Conservation (phyloP, 2,888 invertebrate genomes). For the Chrysodeixis includens region DNA sequence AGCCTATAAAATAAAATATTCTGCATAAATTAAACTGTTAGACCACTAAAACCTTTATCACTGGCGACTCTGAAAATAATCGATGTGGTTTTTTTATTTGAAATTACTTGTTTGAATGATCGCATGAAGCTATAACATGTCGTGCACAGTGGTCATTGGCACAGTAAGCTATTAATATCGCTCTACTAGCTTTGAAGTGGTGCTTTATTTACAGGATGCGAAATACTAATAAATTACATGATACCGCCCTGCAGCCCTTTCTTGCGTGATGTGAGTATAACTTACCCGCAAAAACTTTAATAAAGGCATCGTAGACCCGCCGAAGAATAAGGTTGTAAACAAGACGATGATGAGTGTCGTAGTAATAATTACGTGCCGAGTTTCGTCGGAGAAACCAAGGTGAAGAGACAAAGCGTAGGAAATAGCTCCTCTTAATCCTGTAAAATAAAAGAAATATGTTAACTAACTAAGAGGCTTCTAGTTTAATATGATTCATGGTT, state of each 20-base stretch:
- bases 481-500: no score
- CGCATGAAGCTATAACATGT: no score
- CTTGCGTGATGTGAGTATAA: conserved; percentile 12
- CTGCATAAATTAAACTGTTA: not conserved
- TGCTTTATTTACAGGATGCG: no score
- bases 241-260: no score
- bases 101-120: no score
- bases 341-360: conserved; percentile 99
- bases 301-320: conserved; percentile 99
- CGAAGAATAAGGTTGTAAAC: conserved; percentile 98
- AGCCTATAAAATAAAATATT: conserved; percentile 71
- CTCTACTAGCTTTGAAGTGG: no score
- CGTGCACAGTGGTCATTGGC: no score
- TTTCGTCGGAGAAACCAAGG: conserved; percentile 97
- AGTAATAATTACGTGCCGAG: conserved; percentile 98
- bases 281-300: conserved; percentile 96
- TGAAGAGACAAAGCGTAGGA: conserved; percentile 99
- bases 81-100: no score
- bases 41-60: not conserved
- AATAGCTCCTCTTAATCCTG: conserved; percentile 98
- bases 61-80: no score
- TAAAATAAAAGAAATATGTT: conserved; percentile 45
- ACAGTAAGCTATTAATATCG: no score
- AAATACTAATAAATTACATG: no score
- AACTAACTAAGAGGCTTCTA: not conserved